Evolutionary conservation across 2,888 invertebrate genomes (phyloP), one percentile per base, ranked within the genome.

Genomic region (Byasa hedistus): DNA sequence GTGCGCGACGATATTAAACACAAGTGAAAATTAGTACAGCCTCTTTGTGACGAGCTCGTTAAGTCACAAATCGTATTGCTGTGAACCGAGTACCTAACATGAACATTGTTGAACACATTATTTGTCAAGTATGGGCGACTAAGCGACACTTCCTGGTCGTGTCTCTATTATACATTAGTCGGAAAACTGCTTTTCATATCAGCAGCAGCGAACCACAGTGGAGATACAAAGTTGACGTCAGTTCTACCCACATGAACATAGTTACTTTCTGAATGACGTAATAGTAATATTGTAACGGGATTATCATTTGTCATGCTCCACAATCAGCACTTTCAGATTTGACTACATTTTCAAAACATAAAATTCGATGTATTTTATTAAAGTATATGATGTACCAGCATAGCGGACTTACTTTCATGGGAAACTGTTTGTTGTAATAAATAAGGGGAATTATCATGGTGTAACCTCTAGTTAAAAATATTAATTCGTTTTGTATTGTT

Each of bases 141-240:
- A 54, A 5, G 55, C 54, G 54, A 64, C 54, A 39, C 21, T 56
- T 65, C 27, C 32, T 55, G 57, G 48, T 24, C 17, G n/a, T 65
- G 48, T 55, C 64, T 83, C 81, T 84, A 87, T 89, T 89, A 89
- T 89, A 86, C 87, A 81, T 78, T 81, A 69, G 75, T 82, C 80
- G 75, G 84, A 83, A 85, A 86, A 86, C 83, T 82, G 87, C 87
- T 89, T 89, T 90, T 89, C 88, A 89, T 83, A 87, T 89, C 89
- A 89, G 81, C 73, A 85, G 80, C 89, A 89, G 86, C 78, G 79
- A 44, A 44, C 44, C 44, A 44, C 44, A 44, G 17, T 44, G 44
- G 3, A 44, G 19, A 17, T 17, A 44, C 4, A 19, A 44, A 44
- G 44, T 17, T 44, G 44, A 44, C 44, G 44, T 44, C 44, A 44